These are phyloP conservation scores for Pogonomyrmex barbatus DNA, from an alignment of 1,140 invertebrate genomes.

Conservation along the genomic window DNA sequence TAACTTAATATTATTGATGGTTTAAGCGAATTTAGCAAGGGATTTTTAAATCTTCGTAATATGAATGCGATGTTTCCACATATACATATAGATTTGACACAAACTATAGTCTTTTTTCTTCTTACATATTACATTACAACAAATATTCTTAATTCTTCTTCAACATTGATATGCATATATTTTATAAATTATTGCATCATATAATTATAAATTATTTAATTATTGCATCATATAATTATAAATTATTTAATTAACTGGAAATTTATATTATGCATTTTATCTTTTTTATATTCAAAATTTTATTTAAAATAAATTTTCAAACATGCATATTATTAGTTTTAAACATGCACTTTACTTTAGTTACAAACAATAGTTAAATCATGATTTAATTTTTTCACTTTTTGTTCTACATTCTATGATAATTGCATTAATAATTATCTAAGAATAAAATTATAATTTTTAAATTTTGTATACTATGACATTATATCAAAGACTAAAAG, in stretches of 20 bases:
- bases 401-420: background rate
- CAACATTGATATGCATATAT: background rate
- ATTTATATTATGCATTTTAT: background rate
- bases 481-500: background rate
- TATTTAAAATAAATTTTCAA: constrained; percentile 8
- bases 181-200: background rate
- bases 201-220: background rate
- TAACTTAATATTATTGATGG: background rate
- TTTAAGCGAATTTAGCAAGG: background rate
- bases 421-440: constrained; percentile 1
- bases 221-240: background rate
- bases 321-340: background rate
- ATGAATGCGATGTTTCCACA: background rate
- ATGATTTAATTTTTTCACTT: background rate
- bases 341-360: background rate
- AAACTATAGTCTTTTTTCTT: background rate
- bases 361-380: background rate
- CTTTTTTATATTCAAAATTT: background rate
- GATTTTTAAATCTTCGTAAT: background rate
- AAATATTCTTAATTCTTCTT: background rate
- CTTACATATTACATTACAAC: background rate
- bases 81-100: background rate
- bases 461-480: background rate
- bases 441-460: background rate
- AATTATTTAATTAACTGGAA: background rate